These are phyloP conservation scores for Drosophila niveifrons DNA, from an alignment of 2,888 invertebrate genomes.

Conservation along the genomic window DNA sequence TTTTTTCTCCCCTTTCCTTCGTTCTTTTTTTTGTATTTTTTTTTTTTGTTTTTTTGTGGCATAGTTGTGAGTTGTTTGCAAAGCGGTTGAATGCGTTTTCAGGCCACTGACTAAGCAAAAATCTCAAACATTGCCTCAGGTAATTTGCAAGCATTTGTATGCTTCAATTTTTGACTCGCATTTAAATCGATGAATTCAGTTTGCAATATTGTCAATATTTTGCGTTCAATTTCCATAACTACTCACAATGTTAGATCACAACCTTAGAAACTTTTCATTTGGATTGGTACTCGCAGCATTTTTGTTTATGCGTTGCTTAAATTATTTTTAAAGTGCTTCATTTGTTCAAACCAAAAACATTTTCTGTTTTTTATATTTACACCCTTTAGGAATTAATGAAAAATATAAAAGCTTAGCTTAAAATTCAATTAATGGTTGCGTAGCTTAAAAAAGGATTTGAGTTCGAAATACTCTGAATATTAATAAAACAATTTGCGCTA, in stretches of 20 bases:
- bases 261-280: background rate
- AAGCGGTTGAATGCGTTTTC: constrained; percentile 27
- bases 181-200: background rate
- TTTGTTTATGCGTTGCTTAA: background rate
- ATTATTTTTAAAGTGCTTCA: constrained; percentile 3
- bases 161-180: background rate
- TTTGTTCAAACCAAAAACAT: constrained; percentile 4
- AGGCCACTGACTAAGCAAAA: constrained; percentile 16
- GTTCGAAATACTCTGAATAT: no score
- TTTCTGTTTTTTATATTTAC: background rate
- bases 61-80: constrained; percentile 31
- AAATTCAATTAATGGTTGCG: no score
- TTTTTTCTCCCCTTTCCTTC: no score
- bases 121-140: background rate
- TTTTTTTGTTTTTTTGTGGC: constrained; percentile 23
- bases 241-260: background rate
- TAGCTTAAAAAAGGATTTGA: no score
- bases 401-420: no score
- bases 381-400: background rate
- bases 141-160: constrained; percentile 16
- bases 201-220: background rate
- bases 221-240: background rate
- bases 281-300: background rate
- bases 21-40: constrained; percentile 2
- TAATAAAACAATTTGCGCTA: no score